These are phyloP conservation scores for Nebria brevicollis DNA, from an alignment of 2,888 invertebrate species.

Conservation along the genomic window DNA sequence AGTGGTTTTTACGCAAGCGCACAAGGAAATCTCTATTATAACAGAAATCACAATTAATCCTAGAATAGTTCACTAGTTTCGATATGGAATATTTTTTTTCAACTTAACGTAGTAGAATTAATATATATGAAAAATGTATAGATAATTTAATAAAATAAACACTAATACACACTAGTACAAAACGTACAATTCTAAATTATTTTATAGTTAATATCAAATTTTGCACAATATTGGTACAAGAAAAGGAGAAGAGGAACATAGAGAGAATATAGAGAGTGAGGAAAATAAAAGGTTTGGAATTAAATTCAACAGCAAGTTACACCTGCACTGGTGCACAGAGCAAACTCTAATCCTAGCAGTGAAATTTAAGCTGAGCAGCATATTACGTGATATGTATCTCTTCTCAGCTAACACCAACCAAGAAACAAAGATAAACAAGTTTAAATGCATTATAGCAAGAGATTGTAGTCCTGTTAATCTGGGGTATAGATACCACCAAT, in stretches of 20 bases:
- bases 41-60: too few relatives aligned
- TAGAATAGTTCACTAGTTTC: too few relatives aligned
- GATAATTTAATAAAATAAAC: too few relatives aligned
- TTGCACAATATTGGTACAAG: not conserved
- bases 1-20: too few relatives aligned
- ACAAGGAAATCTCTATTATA: too few relatives aligned
- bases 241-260: not conserved
- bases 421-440: not conserved
- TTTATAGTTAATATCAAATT: not conserved
- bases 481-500: not conserved
- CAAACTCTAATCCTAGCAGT: conserved; percentile 1
- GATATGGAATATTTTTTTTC: too few relatives aligned
- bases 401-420: not conserved
- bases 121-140: too few relatives aligned
- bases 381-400: not conserved
- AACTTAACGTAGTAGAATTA: too few relatives aligned
- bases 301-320: not conserved
- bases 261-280: not conserved
- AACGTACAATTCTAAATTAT: too few relatives aligned
- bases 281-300: not conserved
- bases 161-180: too few relatives aligned
- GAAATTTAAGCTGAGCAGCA: not conserved
- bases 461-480: not conserved
- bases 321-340: not conserved
- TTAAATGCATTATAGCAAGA: not conserved